Conservation (phyloP, 1,140 invertebrate genomes). For the Thalassaphorura encarpata region DNA sequence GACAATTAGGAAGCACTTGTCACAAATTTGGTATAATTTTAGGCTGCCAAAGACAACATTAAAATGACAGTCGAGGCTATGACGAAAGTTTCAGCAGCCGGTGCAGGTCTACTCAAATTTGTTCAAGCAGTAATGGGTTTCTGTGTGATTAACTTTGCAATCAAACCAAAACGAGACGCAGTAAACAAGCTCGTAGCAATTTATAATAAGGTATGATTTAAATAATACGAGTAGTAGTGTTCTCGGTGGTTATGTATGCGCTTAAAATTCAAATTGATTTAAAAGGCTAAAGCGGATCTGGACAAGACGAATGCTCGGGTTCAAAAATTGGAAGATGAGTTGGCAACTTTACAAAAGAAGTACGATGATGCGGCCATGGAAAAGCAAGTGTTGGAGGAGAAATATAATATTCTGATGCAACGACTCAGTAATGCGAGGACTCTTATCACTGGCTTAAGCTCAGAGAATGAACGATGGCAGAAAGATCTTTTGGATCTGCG, state of each 20-base stretch:
- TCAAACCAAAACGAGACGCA: no score
- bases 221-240: neutral
- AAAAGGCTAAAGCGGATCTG: constrained; percentile 55
- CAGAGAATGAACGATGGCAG: no score
- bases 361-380: constrained; percentile 65
- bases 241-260: constrained; percentile 59
- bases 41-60: no score
- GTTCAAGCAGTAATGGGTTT: no score
- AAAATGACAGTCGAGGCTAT: no score
- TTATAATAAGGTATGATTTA: neutral
- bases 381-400: constrained; percentile 64
- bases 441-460: constrained; percentile 70
- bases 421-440: constrained; percentile 71
- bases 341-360: constrained; percentile 57
- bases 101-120: no score
- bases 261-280: constrained; percentile 78
- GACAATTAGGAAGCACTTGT: no score
- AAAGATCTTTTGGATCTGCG: no score
- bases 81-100: no score
- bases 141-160: no score
- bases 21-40: no score
- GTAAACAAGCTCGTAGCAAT: no score
- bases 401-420: constrained; percentile 70
- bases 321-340: constrained; percentile 53
- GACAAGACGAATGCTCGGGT: constrained; percentile 67